These are phyloP conservation scores for Hoplostethus atlanticus DNA, from an alignment of 2,797 vertebrate genomes.

Conservation along the genomic window DNA sequence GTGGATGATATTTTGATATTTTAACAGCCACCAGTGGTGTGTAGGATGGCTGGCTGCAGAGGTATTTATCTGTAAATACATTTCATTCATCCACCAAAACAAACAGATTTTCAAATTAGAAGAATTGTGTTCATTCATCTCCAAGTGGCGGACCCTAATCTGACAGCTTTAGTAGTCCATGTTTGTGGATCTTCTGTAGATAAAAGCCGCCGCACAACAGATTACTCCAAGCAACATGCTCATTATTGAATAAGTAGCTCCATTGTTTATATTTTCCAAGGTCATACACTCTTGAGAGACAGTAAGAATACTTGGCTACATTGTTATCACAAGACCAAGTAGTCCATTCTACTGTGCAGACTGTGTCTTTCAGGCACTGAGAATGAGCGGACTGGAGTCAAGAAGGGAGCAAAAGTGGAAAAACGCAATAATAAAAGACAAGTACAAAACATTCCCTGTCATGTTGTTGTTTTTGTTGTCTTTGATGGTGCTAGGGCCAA, in stretches of 20 bases:
- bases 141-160: background rate
- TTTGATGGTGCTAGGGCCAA: no score
- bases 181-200: slow-evolving; percentile 4
- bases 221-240: background rate
- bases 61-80: background rate
- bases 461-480: background rate
- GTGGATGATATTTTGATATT: background rate
- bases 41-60: background rate
- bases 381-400: background rate
- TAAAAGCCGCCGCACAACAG: background rate
- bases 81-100: background rate
- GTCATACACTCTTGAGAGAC: background rate
- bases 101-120: background rate
- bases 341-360: background rate
- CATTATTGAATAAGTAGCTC: background rate
- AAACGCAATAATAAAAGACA: background rate
- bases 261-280: slow-evolving; percentile 4
- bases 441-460: background rate
- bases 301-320: background rate
- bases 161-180: slow-evolving; percentile 7
- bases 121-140: background rate
- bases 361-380: background rate
- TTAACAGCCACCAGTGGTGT: background rate
- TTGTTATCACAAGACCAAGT: background rate
- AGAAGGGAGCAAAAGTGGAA: background rate